Evolutionary conservation across 2,113 vertebrate species (phyloP).

Genomic region (Sinocyclocheilus rhinocerous): DNA sequence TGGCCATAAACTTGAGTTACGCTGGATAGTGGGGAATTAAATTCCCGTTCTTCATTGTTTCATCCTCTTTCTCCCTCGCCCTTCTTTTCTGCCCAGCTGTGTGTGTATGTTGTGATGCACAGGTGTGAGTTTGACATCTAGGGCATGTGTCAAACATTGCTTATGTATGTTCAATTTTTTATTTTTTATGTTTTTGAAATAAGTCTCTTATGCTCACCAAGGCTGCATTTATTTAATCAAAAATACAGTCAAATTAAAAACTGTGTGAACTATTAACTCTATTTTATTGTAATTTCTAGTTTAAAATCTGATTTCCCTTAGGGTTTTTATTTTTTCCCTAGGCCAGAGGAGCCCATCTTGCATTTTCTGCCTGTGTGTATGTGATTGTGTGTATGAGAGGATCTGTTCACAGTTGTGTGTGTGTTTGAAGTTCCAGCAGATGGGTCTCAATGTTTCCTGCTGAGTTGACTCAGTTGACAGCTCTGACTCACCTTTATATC

Average conservation of each 20-base stretch:
- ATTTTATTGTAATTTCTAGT: not conserved
- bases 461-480: constrained; percentile 66
- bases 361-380: not conserved
- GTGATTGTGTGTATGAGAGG: not conserved
- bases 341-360: not conserved
- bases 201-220: not conserved
- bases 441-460: constrained; percentile 70
- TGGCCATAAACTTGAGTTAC: constrained; percentile 43
- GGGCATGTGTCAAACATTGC: not conserved
- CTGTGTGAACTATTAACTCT: not conserved
- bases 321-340: not conserved
- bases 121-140: not conserved
- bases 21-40: constrained; percentile 22
- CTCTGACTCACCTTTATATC: constrained; percentile 72
- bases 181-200: too few species aligned
- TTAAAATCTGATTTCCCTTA: not conserved
- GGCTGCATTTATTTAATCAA: not conserved
- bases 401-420: constrained; percentile 10
- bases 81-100: not conserved
- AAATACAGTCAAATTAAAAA: not conserved
- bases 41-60: not conserved
- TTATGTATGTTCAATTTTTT: not conserved
- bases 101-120: not conserved
- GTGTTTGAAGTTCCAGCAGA: constrained; percentile 66
- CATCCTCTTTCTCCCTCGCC: not conserved